A percentile compares a stretch with the other conserved stretches of the same genome.
phyloP scores from a whole-genome alignment of 2,888 invertebrate genomes.

The Eristalis tenax region DNA sequence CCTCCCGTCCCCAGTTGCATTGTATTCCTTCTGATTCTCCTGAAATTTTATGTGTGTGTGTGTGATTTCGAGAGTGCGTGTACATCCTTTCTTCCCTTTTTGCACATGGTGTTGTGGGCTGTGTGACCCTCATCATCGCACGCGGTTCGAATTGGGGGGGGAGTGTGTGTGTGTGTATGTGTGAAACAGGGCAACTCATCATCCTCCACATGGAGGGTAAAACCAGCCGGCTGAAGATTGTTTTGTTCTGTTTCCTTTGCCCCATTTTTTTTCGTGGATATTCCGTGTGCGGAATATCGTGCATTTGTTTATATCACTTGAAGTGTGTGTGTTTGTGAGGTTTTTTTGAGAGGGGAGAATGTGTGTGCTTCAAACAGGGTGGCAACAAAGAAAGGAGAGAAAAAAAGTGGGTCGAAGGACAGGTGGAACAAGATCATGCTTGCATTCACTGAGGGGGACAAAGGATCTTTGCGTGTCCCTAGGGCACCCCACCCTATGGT shows the following conservation, averaged over 20 bases:
- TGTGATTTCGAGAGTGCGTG: no score
- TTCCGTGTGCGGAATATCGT: slow-evolving; percentile 30
- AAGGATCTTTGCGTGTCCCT: background rate
- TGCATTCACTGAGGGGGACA: background rate
- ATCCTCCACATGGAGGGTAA: slow-evolving; percentile 24
- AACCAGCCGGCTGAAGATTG: slow-evolving; percentile 56
- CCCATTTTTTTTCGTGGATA: slow-evolving; percentile 35
- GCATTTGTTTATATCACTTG: background rate
- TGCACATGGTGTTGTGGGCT: slow-evolving; percentile 24
- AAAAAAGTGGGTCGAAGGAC: slow-evolving; percentile 1
- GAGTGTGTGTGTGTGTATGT: background rate
- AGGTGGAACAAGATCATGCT: background rate
- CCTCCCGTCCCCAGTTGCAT: no score
- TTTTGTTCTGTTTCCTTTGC: slow-evolving; percentile 64
- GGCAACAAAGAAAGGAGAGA: background rate
- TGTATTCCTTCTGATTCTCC: no score
- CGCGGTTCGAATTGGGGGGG: background rate
- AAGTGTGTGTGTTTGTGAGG: background rate
- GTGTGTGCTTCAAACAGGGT: slow-evolving; percentile 27
- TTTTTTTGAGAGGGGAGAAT: background rate
- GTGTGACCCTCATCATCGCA: slow-evolving; percentile 18
- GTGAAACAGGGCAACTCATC: background rate
- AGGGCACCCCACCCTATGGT: background rate
- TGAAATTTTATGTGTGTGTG: no score
- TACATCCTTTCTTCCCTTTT: background rate